Base-by-base conservation (phyloP, 2,888 invertebrate genomes). In the Pteria penguin region DNA sequence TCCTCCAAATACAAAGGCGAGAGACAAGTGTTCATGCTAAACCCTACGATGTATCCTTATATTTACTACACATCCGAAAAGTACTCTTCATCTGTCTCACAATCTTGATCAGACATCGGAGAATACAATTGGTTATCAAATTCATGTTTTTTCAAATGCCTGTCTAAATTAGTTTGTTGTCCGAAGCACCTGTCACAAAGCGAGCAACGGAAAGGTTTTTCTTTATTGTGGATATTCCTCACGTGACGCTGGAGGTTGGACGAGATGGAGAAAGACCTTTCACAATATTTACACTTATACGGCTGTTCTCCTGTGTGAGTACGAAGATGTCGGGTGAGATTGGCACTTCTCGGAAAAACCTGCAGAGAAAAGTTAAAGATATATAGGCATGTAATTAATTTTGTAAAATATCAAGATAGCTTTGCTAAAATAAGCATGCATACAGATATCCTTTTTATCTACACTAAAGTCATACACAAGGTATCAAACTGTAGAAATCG, bases 141-240 rank as follows among this genome's bases (percentile, higher is more conserved):
- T 74, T 85, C 85, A 55, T 85, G 85, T 33, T 77, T 77, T 54
- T 69, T 77, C n/a, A 84, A 83, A 93, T 99, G 99, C 27, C 99
- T 94, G 91, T 99, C 99, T 81, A 99, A 94, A 92, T 99, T 99
- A 18, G 99, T 99, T 93, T 99, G 98, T 93, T 99, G 99, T 0
- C 99, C 99, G 92, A 99, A 99, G 92, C 98, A 97, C 66, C 98
- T 95, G 87, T 98, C 98, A 93, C 99, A 99, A 75, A 97, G 93
- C 14, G 96, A 95, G 92, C 99, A 99, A 87, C 97, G 96, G 93
- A 98, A 98, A 0, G 98, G 98, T 78, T 97, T 95, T 84, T 93
- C 93, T 85, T 99, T 98, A 93, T 98, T 98, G 93, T 99, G 99
- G 78, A 99, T 99, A 91, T 99, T 99, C 69, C 99, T 94, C 2